Evolutionary conservation across 2,113 vertebrate species (phyloP).

Genomic region (Lophura nycthemera): DNA sequence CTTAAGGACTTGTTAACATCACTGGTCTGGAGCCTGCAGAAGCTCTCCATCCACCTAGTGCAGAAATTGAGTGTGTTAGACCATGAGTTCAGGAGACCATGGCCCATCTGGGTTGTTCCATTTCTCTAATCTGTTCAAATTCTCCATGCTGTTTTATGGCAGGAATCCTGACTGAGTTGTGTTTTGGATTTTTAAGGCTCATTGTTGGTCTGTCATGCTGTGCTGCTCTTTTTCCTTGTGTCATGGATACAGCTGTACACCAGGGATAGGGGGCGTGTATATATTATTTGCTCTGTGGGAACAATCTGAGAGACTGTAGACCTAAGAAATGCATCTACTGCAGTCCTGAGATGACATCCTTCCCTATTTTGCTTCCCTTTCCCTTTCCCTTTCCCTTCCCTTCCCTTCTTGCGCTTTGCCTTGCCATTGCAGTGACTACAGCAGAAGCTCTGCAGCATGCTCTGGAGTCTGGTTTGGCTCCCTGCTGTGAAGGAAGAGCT

Average conservation of each 20-base stretch:
- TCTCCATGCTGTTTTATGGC: not conserved
- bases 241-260: not conserved
- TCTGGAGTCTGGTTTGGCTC: not conserved
- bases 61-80: not conserved
- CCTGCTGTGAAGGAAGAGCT: not conserved
- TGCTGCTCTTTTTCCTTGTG: not conserved
- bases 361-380: not conserved
- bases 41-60: not conserved
- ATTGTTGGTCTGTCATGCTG: not conserved
- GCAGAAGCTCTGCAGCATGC: not conserved
- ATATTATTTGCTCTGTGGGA: not conserved
- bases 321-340: not conserved
- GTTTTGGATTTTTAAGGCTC: not conserved
- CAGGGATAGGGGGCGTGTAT: not conserved
- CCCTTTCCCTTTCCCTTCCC: no score
- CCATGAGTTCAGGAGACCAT: not conserved
- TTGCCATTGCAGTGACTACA: not conserved
- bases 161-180: not conserved
- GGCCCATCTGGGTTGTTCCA: not conserved
- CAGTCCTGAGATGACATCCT: not conserved
- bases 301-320: accelerated
- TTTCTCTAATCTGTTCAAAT: not conserved
- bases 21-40: not conserved
- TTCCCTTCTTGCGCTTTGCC: accelerated
- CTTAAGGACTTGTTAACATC: not conserved